A percentile compares a stretch with the other conserved stretches of the same genome.
Evolutionary conservation across 2,113 vertebrate species (phyloP).

Genomic region (Speoplatyrhinus poulsoni): DNA sequence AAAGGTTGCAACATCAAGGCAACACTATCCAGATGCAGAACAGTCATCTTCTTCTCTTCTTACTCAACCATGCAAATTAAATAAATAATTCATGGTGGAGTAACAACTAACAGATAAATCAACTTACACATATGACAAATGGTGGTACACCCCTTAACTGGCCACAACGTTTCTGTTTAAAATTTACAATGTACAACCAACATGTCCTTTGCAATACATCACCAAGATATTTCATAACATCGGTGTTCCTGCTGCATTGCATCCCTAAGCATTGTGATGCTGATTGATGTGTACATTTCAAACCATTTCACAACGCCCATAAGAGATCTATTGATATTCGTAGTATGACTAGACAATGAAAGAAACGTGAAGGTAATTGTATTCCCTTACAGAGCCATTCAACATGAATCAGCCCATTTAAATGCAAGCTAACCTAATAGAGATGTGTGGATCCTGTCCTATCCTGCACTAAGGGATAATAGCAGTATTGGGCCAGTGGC

Average conservation of each 20-base stretch:
- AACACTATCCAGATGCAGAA: background rate
- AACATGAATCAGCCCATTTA: slow-evolving; percentile 18
- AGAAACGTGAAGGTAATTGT: background rate
- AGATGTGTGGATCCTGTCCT: slow-evolving; percentile 23
- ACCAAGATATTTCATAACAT: slow-evolving; percentile 5
- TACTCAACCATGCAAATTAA: too few species aligned
- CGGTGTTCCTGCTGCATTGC: slow-evolving; percentile 17
- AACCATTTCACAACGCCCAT: slow-evolving; percentile 4
- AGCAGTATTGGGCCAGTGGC: slow-evolving; percentile 58
- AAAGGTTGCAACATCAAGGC: background rate
- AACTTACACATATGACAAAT: background rate
- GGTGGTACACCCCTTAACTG: background rate
- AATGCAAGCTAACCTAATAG: slow-evolving; percentile 24
- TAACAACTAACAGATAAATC: too few species aligned
- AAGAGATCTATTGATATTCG: slow-evolving; percentile 14
- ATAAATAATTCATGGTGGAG: too few species aligned
- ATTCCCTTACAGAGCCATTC: slow-evolving; percentile 1
- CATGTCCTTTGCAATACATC: slow-evolving; percentile 15
- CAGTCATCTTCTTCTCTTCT: background rate
- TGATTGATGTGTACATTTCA: slow-evolving; percentile 22
- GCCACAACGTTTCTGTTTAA: slow-evolving; percentile 10
- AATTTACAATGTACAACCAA: slow-evolving; percentile 17
- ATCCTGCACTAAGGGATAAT: slow-evolving; percentile 47
- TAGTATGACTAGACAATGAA: slow-evolving; percentile 3
- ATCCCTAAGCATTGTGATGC: slow-evolving; percentile 10